Base-by-base conservation (phyloP, 2,113 vertebrate species). In the Larimichthys polyactis region DNA sequence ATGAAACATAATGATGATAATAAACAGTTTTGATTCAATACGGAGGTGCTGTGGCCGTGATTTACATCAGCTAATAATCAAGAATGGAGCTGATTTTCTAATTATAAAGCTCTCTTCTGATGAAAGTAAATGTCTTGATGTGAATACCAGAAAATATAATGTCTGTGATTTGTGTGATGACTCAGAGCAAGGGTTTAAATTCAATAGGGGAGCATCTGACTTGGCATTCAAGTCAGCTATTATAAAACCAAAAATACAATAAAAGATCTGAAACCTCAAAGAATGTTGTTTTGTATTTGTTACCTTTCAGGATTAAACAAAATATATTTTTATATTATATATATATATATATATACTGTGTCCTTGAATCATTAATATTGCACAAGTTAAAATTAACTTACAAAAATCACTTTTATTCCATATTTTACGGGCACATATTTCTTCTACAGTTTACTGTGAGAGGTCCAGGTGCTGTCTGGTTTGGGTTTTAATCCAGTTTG, bases 1-100 rank as follows among this genome's bases (percentile, higher is more conserved):
- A 86, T 62, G 44, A 79, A 75, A 77, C 29, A 32, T 70, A 8
- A 62, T 66, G 46, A 59, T 65, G 48, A 58, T 32, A 29, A 52
- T 48, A 69, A 52, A 27, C 49, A 12, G 29, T 2, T 71, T 71
- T 62, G 58, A 10, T 72, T 78, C 36, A 79, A 16, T 60, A 11
- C 0, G 20, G 29, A 22, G 27, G 67, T 32, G 46, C 64, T n/a
- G 75, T 0, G 4, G 2, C 22, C 73, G 52, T 1, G 69, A 82
- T 75, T 73, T 10, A 44, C 12, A 68, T 78, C 40, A 62, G 52
- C 49, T 77, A 27, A 75, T 74, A 24, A 77, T 67, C 29, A 55
- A 17, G 40, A 59, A 29, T 46, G 60, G 54, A 57, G 48, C 27
- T 20, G 1, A 71, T 67, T 75, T 36, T 60, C 32, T 65, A 6